phyloP scores from a whole-genome alignment of 2,113 vertebrate species.

The Argyrosomus japonicus region DNA sequence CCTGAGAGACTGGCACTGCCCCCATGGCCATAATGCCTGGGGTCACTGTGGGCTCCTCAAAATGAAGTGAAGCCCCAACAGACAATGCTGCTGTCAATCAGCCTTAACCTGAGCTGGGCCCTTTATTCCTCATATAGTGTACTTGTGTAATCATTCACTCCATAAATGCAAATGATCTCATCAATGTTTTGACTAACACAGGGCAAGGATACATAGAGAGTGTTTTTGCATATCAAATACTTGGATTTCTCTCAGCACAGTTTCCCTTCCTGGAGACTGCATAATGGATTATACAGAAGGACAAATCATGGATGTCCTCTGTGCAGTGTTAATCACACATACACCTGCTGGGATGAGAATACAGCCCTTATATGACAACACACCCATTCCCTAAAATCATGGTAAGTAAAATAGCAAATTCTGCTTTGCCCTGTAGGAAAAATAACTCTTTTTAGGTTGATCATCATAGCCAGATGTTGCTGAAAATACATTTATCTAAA shows the following conservation, averaged over 20 bases:
- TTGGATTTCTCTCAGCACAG: conserved; percentile 53
- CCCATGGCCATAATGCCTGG: conserved; percentile 77
- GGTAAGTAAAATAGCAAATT: conserved; percentile 33
- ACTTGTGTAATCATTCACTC: conserved; percentile 81
- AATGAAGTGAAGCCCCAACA: conserved; percentile 78
- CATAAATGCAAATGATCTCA: conserved; percentile 82
- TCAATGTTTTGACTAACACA: conserved; percentile 75
- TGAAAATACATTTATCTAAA: conserved; percentile 65
- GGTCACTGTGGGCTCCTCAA: conserved; percentile 74
- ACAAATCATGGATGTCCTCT: conserved; percentile 35
- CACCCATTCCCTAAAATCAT: conserved; percentile 11
- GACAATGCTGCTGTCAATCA: conserved; percentile 82
- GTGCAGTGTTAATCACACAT: conserved; percentile 29
- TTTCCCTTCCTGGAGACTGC: conserved; percentile 19
- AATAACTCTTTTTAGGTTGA: conserved; percentile 16
- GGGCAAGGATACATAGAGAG: conserved; percentile 53
- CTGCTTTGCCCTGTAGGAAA: not conserved
- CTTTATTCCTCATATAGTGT: conserved; percentile 80
- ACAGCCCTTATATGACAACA: not conserved
- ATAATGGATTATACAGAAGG: conserved; percentile 26
- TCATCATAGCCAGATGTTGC: conserved; percentile 37
- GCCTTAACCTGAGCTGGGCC: conserved; percentile 80
- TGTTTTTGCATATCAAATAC: conserved; percentile 58
- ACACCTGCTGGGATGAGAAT: conserved; percentile 24
- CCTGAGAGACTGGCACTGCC: conserved; percentile 81